Conservation (phyloP, 2,797 vertebrate genomes). For the Chaetodon trifasciatus region DNA sequence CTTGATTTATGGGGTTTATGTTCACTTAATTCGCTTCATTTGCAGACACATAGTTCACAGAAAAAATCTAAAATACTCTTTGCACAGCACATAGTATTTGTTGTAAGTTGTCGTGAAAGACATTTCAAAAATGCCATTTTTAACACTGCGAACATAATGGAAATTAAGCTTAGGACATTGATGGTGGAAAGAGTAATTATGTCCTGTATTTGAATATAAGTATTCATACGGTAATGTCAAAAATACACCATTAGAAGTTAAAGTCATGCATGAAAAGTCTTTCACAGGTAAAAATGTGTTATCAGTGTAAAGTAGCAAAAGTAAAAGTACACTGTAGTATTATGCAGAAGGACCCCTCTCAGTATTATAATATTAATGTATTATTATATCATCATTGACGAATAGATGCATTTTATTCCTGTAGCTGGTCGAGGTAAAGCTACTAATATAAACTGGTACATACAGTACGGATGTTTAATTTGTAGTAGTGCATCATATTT, state of each 20-base stretch:
- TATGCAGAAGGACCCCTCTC: not conserved
- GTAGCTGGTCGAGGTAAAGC: not conserved
- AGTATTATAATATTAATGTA: too few species aligned
- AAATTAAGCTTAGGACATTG: not conserved
- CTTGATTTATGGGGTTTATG: constrained; percentile 21
- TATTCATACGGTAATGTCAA: not conserved
- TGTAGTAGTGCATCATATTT: not conserved
- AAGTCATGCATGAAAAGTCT: not conserved
- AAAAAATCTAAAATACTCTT: not conserved
- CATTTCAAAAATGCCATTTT: not conserved
- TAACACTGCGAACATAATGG: not conserved
- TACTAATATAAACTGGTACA: not conserved
- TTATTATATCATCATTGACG: not conserved
- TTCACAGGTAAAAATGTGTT: not conserved
- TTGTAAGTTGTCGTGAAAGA: not conserved
- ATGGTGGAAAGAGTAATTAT: constrained; percentile 13
- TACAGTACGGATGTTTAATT: not conserved
- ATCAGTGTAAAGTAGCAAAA: not conserved
- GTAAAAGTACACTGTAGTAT: not conserved
- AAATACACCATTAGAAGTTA: not conserved
- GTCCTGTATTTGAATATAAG: constrained; percentile 3
- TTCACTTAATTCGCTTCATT: not conserved
- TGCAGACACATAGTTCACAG: not conserved
- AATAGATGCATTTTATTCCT: not conserved
- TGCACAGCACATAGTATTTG: not conserved